Percentiles rank a stretch among this genome's conserved stretches.
These are phyloP conservation scores for Ascidia mentula DNA, from an alignment of 23 tunicate genomes.

Conservation along the genomic window DNA sequence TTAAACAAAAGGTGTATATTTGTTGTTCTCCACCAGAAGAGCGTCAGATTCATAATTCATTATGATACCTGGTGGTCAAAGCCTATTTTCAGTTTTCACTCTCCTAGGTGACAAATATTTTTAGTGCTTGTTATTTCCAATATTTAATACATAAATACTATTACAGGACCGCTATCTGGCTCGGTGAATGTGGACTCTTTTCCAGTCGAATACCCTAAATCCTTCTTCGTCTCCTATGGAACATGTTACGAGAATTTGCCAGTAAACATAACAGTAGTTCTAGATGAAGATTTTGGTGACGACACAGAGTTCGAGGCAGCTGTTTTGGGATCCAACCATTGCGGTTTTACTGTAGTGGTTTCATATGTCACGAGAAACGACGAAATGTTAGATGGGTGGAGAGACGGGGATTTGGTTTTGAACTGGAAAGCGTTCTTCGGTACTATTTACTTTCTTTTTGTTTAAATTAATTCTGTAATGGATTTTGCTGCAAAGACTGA, in stretches of 20 bases:
- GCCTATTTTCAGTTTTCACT: too few relatives aligned
- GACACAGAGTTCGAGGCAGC: not conserved
- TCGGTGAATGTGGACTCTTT: not conserved
- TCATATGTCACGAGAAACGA: not conserved
- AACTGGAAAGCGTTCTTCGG: not conserved
- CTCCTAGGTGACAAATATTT: too few relatives aligned
- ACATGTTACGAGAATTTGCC: not conserved
- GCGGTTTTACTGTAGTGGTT: not conserved
- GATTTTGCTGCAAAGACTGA: too few relatives aligned
- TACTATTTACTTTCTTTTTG: too few relatives aligned
- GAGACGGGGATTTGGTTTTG: not conserved
- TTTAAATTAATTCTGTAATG: too few relatives aligned
- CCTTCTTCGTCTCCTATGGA: not conserved
- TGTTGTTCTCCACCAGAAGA: too few relatives aligned
- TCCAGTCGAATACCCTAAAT: too few relatives aligned
- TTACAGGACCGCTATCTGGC: not conserved
- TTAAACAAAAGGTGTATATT: too few relatives aligned
- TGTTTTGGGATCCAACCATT: not conserved
- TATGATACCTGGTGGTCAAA: too few relatives aligned
- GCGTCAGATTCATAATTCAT: too few relatives aligned
- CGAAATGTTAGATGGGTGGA: not conserved
- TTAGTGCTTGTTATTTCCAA: too few relatives aligned
- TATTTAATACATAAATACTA: too few relatives aligned
- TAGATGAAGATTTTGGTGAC: not conserved
- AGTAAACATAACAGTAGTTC: not conserved